A percentile compares a stretch with the other conserved stretches of the same genome.
Conservation (phyloP, 1,140 invertebrate species). For the Ephestia elutella region DNA sequence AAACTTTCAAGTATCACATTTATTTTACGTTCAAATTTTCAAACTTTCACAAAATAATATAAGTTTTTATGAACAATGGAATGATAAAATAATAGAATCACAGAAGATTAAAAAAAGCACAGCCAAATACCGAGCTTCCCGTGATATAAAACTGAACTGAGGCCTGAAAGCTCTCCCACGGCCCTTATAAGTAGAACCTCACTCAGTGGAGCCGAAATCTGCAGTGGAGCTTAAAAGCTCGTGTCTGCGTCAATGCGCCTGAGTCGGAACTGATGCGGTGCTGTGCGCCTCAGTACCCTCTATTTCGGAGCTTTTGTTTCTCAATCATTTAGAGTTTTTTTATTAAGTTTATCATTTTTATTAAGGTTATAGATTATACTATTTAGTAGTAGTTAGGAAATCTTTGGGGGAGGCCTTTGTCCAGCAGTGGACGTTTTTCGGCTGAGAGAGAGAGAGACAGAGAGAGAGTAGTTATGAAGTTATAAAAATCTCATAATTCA, state of each 20-base stretch:
- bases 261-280: conserved; percentile 19
- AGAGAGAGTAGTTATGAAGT: too few relatives aligned
- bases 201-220: conserved; percentile 36
- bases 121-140: background rate
- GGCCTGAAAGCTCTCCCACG: conserved; percentile 12
- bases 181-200: conserved; percentile 31
- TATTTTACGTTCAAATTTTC: too few relatives aligned
- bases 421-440: too few relatives aligned
- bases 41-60: background rate
- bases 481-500: too few relatives aligned
- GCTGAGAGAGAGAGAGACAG: too few relatives aligned
- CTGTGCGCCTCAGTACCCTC: background rate
- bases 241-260: conserved; percentile 22
- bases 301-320: background rate
- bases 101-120: background rate
- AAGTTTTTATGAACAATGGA: background rate
- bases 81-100: background rate
- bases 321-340: background rate
- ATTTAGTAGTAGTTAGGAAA: too few relatives aligned
- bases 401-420: too few relatives aligned
- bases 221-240: conserved; percentile 29
- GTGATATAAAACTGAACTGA: background rate
- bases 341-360: background rate
- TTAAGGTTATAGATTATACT: too few relatives aligned
- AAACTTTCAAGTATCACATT: too few relatives aligned